These are phyloP conservation scores for Stenodema calcarata DNA, from an alignment of 2,888 invertebrate species.

Conservation along the genomic window DNA sequence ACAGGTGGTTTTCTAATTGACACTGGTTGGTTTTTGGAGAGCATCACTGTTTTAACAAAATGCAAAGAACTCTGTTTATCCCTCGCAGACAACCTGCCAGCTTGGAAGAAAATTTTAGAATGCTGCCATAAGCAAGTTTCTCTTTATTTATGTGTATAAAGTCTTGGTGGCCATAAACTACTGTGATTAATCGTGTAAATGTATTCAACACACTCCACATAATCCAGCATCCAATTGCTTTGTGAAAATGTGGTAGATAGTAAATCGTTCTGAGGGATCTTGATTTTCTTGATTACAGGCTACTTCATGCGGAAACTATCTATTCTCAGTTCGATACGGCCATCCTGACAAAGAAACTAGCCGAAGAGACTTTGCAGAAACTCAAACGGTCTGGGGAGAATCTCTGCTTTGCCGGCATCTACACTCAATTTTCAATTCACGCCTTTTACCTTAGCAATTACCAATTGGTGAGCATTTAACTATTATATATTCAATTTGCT, in stretches of 20 bases:
- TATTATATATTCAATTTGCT: not conserved
- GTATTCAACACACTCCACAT: too few relatives aligned
- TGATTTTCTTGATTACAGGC: slow-evolving; percentile 55
- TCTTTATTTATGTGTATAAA: not conserved
- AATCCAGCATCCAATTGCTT: too few relatives aligned
- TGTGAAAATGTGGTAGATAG: too few relatives aligned
- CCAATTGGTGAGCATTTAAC: slow-evolving; percentile 61
- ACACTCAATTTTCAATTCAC: slow-evolving; percentile 82
- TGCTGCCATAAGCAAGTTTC: slow-evolving; percentile 82
- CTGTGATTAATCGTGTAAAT: too few relatives aligned
- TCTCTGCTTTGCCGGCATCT: slow-evolving; percentile 73
- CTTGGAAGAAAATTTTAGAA: slow-evolving; percentile 75
- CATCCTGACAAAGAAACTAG: slow-evolving; percentile 71
- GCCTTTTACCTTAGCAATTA: slow-evolving; percentile 87
- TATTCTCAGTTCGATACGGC: slow-evolving; percentile 83
- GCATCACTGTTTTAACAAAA: slow-evolving; percentile 73
- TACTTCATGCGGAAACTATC: slow-evolving; percentile 82
- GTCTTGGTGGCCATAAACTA: too few relatives aligned
- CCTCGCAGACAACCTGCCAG: slow-evolving; percentile 66
- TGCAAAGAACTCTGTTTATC: slow-evolving; percentile 72
- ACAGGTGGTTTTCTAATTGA: slow-evolving; percentile 83
- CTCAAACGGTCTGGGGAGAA: slow-evolving; percentile 63
- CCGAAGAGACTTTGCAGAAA: slow-evolving; percentile 65
- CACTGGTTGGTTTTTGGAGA: slow-evolving; percentile 84
- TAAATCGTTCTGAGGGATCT: too few relatives aligned